A percentile compares a stretch with the other conserved stretches of the same genome.
Conservation (phyloP, 2,888 invertebrate genomes). For the Trisateles emortualis region DNA sequence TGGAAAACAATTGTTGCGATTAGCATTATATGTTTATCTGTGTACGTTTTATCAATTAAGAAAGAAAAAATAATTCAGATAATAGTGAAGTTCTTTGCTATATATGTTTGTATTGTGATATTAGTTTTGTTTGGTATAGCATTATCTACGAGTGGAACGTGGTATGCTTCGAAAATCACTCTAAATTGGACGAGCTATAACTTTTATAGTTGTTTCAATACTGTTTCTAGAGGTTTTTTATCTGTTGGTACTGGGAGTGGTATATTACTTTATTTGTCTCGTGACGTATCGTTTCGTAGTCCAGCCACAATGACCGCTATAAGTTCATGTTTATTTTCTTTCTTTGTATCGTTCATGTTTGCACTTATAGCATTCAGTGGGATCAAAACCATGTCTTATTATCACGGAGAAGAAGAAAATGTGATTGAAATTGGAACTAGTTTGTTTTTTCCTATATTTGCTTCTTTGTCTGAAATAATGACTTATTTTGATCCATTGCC, state of each 20-base stretch:
- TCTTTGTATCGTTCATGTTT: constrained; percentile 58
- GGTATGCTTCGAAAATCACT: constrained; percentile 64
- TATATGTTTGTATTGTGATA: constrained; percentile 58
- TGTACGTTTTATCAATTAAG: constrained; percentile 68
- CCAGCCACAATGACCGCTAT: constrained; percentile 76
- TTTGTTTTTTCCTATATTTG: constrained; percentile 64
- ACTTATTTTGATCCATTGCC: constrained; percentile 67
- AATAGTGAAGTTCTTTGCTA: constrained; percentile 54
- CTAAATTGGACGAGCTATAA: constrained; percentile 55
- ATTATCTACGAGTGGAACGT: constrained; percentile 70
- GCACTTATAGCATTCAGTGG: constrained; percentile 69
- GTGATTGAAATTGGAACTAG: constrained; percentile 67
- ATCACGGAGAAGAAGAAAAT: constrained; percentile 74
- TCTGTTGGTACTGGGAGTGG: constrained; percentile 70
- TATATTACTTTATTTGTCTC: constrained; percentile 66
- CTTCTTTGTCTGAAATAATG: constrained; percentile 69
- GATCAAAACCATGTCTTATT: constrained; percentile 76
- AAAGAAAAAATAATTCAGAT: constrained; percentile 63
- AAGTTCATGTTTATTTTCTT: constrained; percentile 60
- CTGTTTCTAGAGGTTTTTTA: constrained; percentile 61
- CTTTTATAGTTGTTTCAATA: constrained; percentile 47
- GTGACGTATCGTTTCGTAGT: constrained; percentile 72
- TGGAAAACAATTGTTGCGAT: constrained; percentile 66
- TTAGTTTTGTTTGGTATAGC: constrained; percentile 68
- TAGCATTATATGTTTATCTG: constrained; percentile 46